Evolutionary conservation across 2,797 vertebrate species (phyloP).

Genomic region (Sebastes oblongus): DNA sequence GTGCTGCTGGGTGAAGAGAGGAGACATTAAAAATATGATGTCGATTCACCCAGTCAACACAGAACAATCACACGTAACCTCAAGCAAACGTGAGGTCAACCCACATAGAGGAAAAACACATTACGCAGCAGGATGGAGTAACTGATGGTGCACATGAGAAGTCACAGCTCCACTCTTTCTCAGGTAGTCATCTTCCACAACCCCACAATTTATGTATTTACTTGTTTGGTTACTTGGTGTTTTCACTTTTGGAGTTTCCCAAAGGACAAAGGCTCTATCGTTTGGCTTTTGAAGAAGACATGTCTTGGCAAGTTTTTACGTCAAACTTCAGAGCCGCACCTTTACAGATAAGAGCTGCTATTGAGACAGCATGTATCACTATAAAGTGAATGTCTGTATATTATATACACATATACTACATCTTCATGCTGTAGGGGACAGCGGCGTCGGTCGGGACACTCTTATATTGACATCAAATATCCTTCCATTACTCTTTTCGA

Average conservation of each 20-base stretch:
- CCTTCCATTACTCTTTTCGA: too few species aligned
- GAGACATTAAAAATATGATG: conserved; percentile 25
- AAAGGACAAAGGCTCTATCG: conserved; percentile 4
- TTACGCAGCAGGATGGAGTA: conserved; percentile 47
- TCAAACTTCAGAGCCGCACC: neutral
- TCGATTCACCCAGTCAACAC: conserved; percentile 48
- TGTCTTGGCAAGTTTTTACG: conserved; percentile 8
- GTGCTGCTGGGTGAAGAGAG: neutral
- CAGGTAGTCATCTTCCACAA: conserved; percentile 59
- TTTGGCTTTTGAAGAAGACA: neutral
- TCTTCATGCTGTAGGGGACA: too few species aligned
- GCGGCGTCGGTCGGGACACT: too few species aligned
- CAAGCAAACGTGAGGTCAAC: conserved; percentile 67
- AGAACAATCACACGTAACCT: conserved; percentile 53
- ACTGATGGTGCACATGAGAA: conserved; percentile 34
- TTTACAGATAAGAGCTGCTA: neutral
- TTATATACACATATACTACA: neutral
- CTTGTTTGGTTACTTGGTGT: conserved; percentile 38
- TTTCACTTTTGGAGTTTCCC: conserved; percentile 58
- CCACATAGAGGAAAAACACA: conserved; percentile 60
- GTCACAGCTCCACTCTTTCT: conserved; percentile 24
- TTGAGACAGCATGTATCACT: neutral
- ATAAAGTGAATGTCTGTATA: neutral
- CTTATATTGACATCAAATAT: too few species aligned
- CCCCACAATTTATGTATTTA: conserved; percentile 55